phyloP scores from a whole-genome alignment of 2,113 vertebrate species.

The Phaethon lepturus region DNA sequence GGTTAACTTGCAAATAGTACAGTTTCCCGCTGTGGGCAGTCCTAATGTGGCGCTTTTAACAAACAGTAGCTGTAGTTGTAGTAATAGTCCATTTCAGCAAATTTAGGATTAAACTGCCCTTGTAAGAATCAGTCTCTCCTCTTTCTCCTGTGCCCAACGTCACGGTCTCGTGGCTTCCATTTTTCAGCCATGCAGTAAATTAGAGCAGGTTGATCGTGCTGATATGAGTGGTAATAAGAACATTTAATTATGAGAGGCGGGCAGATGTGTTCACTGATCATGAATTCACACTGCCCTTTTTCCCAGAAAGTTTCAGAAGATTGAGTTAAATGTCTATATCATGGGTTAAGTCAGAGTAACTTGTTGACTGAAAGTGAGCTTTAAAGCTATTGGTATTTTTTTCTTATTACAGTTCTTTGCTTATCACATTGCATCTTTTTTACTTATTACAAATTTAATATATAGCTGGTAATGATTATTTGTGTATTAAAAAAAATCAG shows the following conservation, averaged over 20 bases:
- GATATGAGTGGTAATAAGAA: neutral
- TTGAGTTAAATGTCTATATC: neutral
- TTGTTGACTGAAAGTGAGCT: neutral
- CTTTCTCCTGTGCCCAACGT: neutral
- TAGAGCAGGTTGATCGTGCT: neutral
- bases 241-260: neutral
- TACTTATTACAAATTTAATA: neutral
- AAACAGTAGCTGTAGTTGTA: neutral
- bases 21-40: neutral
- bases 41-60: neutral
- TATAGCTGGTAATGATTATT: neutral
- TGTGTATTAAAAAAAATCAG: neutral
- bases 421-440: neutral
- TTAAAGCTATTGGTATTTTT: neutral
- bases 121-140: neutral
- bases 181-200: neutral
- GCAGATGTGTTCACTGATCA: neutral
- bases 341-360: neutral
- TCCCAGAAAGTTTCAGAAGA: neutral
- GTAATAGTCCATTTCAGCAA: neutral
- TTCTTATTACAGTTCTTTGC: neutral
- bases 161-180: neutral
- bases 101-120: neutral
- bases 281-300: neutral
- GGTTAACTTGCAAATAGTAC: neutral